Base-by-base conservation (phyloP, 2,797 vertebrate species). In the Anguilla megastoma region DNA sequence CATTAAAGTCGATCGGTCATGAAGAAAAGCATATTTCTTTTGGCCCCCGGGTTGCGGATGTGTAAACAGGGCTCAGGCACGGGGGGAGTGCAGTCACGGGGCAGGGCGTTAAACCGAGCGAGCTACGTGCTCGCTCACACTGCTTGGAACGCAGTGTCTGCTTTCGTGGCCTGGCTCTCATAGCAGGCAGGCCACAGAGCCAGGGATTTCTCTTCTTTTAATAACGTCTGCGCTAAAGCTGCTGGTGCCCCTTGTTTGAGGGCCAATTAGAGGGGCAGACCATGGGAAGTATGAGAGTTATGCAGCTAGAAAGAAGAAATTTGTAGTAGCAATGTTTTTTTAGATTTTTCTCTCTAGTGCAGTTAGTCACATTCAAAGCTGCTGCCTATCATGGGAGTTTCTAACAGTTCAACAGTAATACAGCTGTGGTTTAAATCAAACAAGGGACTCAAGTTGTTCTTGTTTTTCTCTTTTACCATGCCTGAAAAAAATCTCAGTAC, bases 71-170 rank as follows among this genome's bases (percentile, higher is more conserved):
- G 79, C 36, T 82, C 84, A 24, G 74, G 18, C 86, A 86, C 74
- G 8, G 71, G 8, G 71, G 41, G 12, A 16, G 54, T 80, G 85
- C 9, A 82, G 56, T 18, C 60, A 45, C 18, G 45, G 74, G 27
- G 56, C n/a, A 24, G 2, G 52, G 30, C 66, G 27, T 24, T 36
- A 27, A 36, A 50, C 45, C 74, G 71, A 9, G 33, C 91, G 90
- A 90, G 93, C 92, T 92, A 92, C 92, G 92, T 94, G 93, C 92
- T 92, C 91, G 87, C 66, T 80, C 33, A 30, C 93, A 90, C 88
- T 76, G 50, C 56, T 84, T 86, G 45, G 82, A 86, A 66, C 69
- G 85, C 86, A 71, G 79, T 30, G 30, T 69, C 87, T 90, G 88
- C 90, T 93, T 94, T 92, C 90, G 91, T 89, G 88, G 88, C 84